Evolutionary conservation across 2,888 invertebrate species (phyloP).

Genomic region (Notodonta dromedarius): DNA sequence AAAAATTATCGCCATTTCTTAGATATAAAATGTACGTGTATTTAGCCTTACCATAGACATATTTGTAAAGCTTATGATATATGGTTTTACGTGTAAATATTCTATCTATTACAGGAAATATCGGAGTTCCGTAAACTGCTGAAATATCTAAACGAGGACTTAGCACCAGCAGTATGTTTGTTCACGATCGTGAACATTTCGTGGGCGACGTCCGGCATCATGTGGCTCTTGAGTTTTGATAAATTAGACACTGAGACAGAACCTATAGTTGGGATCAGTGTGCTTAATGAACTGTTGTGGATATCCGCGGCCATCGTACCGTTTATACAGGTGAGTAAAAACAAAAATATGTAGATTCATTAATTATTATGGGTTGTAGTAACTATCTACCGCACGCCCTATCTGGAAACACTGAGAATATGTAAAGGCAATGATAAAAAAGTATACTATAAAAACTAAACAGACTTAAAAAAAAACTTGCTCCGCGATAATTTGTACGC

Average conservation of each 20-base stretch:
- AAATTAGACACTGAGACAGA: conserved; percentile 83
- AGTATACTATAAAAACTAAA: too few relatives aligned
- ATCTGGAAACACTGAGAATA: too few relatives aligned
- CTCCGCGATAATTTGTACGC: too few relatives aligned
- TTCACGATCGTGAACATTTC: conserved; percentile 90
- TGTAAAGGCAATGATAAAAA: too few relatives aligned
- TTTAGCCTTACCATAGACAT: too few relatives aligned
- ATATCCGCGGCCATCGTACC: conserved; percentile 86
- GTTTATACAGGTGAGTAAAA: conserved; percentile 86
- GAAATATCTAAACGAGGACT: conserved; percentile 89
- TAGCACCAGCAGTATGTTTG: conserved; percentile 90
- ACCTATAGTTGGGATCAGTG: conserved; percentile 84
- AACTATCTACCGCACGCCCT: too few relatives aligned
- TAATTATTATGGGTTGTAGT: background rate
- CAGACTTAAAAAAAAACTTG: too few relatives aligned
- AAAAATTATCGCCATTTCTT: too few relatives aligned
- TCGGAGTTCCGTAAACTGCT: conserved; percentile 91
- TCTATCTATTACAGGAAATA: conserved; percentile 84
- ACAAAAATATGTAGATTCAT: background rate
- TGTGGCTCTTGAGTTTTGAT: conserved; percentile 87
- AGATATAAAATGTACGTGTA: too few relatives aligned
- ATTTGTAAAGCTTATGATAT: too few relatives aligned
- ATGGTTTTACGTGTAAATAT: too few relatives aligned
- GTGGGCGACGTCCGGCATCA: conserved; percentile 88
- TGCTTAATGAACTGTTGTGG: conserved; percentile 87